Evolutionary conservation across 1,140 invertebrate genomes (phyloP), one percentile per base, ranked within the genome.

Genomic region (Eciton burchellii): DNA sequence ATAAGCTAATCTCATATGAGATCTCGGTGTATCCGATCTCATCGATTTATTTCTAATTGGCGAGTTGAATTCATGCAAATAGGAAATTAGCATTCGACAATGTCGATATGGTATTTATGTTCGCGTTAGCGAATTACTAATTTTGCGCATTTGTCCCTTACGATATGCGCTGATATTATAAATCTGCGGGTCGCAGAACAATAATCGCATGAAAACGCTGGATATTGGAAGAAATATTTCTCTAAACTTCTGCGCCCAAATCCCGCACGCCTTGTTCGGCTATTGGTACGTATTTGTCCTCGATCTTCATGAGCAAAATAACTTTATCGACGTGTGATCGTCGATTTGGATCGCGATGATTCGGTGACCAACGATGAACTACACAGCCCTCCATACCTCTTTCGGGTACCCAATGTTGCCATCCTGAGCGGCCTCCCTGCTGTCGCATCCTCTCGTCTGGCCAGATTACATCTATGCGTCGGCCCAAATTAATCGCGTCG

Each of bases 211-310:
- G 70, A 87, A 74, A 84, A 71, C 59, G n/a, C 35, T 47, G 35
- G 56, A 29, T 57, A 74, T 57, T 9, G 52, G 70, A 83, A 47
- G 70, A 83, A 70, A 83, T 74, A 79, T 52, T 77, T 81, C 21
- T 70, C 81, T 92, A 94, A 82, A 97, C 96, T 92, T 97, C 96
- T 63, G 96, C 96, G 19, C 96, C 96, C 35, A 97, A 92, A 91
- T 98, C 97, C 84, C 97, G 95, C 9, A 99, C 96, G 60, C 98
- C 98, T 90, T 95, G 95, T 92, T 99, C 98, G 0, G 97, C 97
- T 76, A 99, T 98, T 19, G 98, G 98, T 70, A 99, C 98, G 93
- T 96, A 99, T 87, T 97, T 97, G 87, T 99, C 98, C 5, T 98
- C 97, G 66, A 99, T 97, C 93, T 98, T 97, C 0, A 99, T 95